phyloP scores from a whole-genome alignment of 2,113 vertebrate genomes.

The Sander vitreus region DNA sequence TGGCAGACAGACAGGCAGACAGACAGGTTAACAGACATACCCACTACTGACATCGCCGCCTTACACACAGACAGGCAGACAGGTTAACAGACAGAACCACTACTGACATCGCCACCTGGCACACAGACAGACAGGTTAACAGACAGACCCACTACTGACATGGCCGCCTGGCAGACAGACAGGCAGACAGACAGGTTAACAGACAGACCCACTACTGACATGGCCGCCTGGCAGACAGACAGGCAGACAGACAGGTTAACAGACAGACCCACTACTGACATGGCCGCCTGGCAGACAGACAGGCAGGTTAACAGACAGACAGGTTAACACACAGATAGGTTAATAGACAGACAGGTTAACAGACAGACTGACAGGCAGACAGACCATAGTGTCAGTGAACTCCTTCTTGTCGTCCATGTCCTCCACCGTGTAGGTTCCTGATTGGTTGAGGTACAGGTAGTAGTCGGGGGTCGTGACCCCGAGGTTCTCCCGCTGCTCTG shows the following conservation, averaged over 20 bases:
- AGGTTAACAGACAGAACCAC: no score
- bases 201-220: no score
- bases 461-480: slow-evolving; percentile 87
- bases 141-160: no score
- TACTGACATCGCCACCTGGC: no score
- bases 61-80: no score
- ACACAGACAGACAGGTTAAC: no score
- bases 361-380: slow-evolving; percentile 15
- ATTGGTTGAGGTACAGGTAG: slow-evolving; percentile 89
- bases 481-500: slow-evolving; percentile 85
- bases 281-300: not conserved
- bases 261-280: not conserved
- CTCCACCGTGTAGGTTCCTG: slow-evolving; percentile 86
- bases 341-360: not conserved
- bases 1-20: not conserved
- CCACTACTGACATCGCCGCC: no score
- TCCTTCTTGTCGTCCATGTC: slow-evolving; percentile 86
- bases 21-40: no score
- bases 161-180: no score
- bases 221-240: not conserved
- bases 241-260: slow-evolving; percentile 73
- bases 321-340: not conserved
- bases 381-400: slow-evolving; percentile 86
- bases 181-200: no score
- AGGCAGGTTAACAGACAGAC: not conserved